Conservation (phyloP, 2,113 vertebrate genomes). For the Ascaphus truei region DNA sequence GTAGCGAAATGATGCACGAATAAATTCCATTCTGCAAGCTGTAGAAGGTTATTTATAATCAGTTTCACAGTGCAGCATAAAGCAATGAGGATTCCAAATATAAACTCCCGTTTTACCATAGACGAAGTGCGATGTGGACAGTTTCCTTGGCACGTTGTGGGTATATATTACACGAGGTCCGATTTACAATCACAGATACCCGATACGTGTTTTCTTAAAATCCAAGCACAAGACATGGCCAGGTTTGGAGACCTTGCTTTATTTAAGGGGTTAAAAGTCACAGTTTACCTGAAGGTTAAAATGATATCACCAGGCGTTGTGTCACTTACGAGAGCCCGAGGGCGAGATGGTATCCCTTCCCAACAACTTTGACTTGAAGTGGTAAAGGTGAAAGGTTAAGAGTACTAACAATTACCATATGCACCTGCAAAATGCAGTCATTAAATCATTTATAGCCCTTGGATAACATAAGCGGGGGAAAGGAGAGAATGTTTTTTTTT, state of each 20-base stretch:
- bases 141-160: too few species aligned
- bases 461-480: too few species aligned
- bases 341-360: constrained; percentile 12
- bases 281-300: constrained; percentile 23
- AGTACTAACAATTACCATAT: constrained; percentile 23
- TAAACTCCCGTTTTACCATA: too few species aligned
- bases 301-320: background rate
- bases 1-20: too few species aligned
- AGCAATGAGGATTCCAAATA: too few species aligned
- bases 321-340: background rate
- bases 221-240: background rate
- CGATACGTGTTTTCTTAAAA: background rate
- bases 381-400: constrained; percentile 17
- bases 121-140: too few species aligned
- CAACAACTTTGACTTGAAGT: background rate
- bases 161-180: too few species aligned
- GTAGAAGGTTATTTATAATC: too few species aligned
- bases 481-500: too few species aligned
- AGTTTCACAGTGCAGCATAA: too few species aligned
- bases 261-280: background rate
- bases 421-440: constrained; percentile 6
- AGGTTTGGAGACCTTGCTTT: constrained; percentile 10
- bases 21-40: too few species aligned
- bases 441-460: background rate
- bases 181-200: background rate